A percentile compares a stretch with the other conserved stretches of the same genome.
These are phyloP conservation scores for Furnarius figulus DNA, from an alignment of 2,113 vertebrate species.

Conservation along the genomic window DNA sequence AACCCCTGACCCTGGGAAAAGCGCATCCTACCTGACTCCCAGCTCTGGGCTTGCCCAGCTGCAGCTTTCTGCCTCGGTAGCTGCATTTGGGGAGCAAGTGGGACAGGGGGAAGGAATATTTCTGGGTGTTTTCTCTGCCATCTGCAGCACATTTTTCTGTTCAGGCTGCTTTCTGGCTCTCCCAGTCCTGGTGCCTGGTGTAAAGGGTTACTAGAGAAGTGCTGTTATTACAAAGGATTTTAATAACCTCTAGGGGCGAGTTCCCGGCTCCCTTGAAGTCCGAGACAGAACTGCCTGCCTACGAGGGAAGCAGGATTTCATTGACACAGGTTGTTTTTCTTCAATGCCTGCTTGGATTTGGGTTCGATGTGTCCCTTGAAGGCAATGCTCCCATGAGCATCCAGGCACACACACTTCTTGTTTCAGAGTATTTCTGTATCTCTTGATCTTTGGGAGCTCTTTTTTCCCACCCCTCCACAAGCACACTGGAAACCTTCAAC, in stretches of 20 bases:
- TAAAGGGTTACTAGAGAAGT: background rate
- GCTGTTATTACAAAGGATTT: slow-evolving; percentile 26
- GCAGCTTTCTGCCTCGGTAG: background rate
- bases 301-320: slow-evolving; percentile 1
- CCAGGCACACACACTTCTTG: background rate
- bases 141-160: background rate
- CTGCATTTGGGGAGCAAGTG: background rate
- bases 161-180: background rate
- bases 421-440: background rate
- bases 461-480: background rate
- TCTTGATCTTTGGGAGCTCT: background rate
- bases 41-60: background rate
- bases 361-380: background rate
- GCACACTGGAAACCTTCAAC: slow-evolving; percentile 24
- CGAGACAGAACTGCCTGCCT: background rate
- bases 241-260: background rate
- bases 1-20: background rate
- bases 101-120: background rate
- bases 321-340: background rate
- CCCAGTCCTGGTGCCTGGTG: background rate
- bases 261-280: slow-evolving; percentile 18
- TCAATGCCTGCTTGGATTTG: background rate
- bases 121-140: background rate
- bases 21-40: background rate
- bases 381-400: background rate